Conservation (phyloP, 1,140 invertebrate genomes). For the Bradynema listronoti region DNA sequence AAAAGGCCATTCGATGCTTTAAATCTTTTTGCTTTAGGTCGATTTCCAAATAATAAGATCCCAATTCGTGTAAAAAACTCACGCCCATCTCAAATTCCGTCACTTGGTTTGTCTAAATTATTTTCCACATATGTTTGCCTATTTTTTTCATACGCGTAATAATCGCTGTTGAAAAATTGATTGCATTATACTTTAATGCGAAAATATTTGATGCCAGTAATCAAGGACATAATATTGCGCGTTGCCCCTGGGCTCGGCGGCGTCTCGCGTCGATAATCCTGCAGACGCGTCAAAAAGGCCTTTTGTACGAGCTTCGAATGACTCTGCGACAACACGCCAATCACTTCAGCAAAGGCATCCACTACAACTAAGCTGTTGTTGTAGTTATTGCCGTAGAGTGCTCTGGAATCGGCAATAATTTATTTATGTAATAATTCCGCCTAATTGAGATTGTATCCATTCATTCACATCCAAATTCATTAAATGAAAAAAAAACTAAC, state of each 20-base stretch:
- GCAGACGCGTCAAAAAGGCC: slow-evolving; percentile 83
- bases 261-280: slow-evolving; percentile 78
- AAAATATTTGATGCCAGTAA: slow-evolving; percentile 99
- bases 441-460: background rate
- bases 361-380: slow-evolving; percentile 90
- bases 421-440: background rate
- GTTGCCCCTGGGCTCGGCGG: slow-evolving; percentile 74
- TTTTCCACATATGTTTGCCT: background rate
- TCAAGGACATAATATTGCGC: slow-evolving; percentile 87
- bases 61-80: slow-evolving; percentile 95
- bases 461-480: background rate
- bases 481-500: slow-evolving; percentile 63
- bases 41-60: slow-evolving; percentile 93
- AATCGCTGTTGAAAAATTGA: too few species aligned
- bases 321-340: slow-evolving; percentile 87
- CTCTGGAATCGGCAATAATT: slow-evolving; percentile 62
- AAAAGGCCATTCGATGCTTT: slow-evolving; percentile 88
- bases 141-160: too few species aligned
- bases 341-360: slow-evolving; percentile 94
- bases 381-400: slow-evolving; percentile 83
- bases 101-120: slow-evolving; percentile 85
- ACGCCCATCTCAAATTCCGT: slow-evolving; percentile 98
- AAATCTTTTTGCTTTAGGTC: slow-evolving; percentile 86
- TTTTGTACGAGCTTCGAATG: slow-evolving; percentile 62
- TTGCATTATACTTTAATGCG: slow-evolving; percentile 69